phyloP scores from a whole-genome alignment of 2,797 vertebrate genomes.

The Gallinago stenura region DNA sequence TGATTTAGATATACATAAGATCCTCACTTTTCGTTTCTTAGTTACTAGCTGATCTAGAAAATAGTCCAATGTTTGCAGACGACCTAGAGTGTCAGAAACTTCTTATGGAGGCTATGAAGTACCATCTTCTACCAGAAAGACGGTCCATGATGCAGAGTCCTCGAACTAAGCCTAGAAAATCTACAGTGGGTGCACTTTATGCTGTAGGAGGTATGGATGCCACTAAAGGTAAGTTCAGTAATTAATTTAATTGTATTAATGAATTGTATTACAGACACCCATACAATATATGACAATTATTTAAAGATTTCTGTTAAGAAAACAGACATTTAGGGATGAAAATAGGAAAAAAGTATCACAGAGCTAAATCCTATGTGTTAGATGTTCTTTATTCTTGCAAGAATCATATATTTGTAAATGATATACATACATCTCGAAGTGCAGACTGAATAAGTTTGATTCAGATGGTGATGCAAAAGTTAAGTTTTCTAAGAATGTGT shows the following conservation, averaged over 20 bases:
- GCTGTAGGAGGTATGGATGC: constrained; percentile 97
- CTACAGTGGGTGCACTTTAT: constrained; percentile 95
- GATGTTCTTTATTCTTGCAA: background rate
- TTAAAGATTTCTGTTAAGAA: background rate
- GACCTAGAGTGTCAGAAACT: constrained; percentile 97
- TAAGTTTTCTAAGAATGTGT: background rate
- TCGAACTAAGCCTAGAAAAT: constrained; percentile 95
- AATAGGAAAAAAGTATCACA: background rate
- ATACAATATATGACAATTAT: background rate
- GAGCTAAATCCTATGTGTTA: background rate
- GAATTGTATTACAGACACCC: background rate
- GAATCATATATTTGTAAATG: background rate
- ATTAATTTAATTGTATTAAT: background rate
- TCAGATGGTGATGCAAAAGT: background rate
- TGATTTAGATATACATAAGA: background rate
- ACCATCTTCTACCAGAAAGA: constrained; percentile 94
- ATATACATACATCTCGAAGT: rapidly evolving
- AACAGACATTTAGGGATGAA: background rate
- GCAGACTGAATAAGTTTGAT: background rate
- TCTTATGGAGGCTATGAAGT: constrained; percentile 99
- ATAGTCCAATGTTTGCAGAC: constrained; percentile 94
- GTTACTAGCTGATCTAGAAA: constrained; percentile 97
- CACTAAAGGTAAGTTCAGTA: constrained; percentile 86
- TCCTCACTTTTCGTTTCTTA: constrained; percentile 62
- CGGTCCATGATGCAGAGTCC: constrained; percentile 96